Evolutionary conservation across 1,140 invertebrate genomes (phyloP), one percentile per base, ranked within the genome.

Genomic region (Pseudomyrmex concolor): DNA sequence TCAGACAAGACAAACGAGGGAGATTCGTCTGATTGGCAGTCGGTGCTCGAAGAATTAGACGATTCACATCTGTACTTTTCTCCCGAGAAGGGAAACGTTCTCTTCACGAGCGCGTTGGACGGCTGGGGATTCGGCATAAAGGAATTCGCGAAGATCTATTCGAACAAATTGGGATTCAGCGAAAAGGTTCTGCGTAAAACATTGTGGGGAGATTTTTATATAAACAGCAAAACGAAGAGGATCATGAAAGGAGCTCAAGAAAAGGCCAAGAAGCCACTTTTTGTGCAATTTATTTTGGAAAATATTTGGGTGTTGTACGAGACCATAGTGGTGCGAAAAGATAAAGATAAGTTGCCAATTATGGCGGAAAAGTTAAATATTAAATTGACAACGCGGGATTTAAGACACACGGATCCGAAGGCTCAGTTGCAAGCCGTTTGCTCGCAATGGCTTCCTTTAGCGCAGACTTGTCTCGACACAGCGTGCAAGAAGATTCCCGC

Each of bases 121-220:
- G 98, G 98, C 15, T 99, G 99, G 98, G 99, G 97, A n/a, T 99
- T 99, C 94, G 96, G 96, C 55, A 95, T 97, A 0, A 95, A 96
- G 60, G 97, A 98, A 89, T 99, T 99, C 96, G 98, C 98, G 10
- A 95, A 96, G 91, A 95, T 99, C 63, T 99, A 97, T 94, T 95
- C 97, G 0, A 93, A 96, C 34, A 98, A 98, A 94, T 94, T 99
- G 68, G 97, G 96, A 17, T 94, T 97, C 15, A 96, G 95, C 74
- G 94, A 96, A 85, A 93, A 96, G 91, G 92, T 94, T 19, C 90
- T 97, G 50, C 93, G 98, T 8, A 95, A 96, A 88, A 97, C 98
- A 0, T 94, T 99, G 8, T 99, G 99, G 98, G 99, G 99, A 66
- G 98, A 99, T 94, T 99, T 95, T 95, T 99, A 98, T 93, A 95